These are phyloP conservation scores for Dioctria linearis DNA, from an alignment of 2,888 invertebrate genomes.

Conservation along the genomic window DNA sequence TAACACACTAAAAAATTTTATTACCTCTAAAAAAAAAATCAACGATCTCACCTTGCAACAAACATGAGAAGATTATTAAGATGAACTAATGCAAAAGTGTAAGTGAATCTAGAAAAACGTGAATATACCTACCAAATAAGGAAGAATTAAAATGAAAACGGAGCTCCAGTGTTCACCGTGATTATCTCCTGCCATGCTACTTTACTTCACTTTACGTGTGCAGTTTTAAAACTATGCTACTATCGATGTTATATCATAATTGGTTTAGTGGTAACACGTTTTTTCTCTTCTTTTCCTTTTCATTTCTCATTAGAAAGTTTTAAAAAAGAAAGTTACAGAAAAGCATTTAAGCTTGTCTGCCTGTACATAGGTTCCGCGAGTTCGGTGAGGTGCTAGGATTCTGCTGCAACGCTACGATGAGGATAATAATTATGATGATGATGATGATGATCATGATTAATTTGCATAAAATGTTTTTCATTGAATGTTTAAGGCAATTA, in stretches of 20 bases:
- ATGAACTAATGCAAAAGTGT: background rate
- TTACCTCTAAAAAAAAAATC: background rate
- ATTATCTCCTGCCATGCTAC: background rate
- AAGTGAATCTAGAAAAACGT: conserved; percentile 19
- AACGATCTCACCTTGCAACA: background rate
- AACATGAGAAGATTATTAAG: background rate
- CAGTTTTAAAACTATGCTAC: background rate
- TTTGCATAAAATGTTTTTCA: too few relatives aligned
- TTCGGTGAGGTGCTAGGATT: too few relatives aligned
- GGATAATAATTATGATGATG: background rate
- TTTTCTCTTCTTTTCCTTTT: background rate
- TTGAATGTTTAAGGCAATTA: too few relatives aligned
- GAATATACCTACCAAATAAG: conserved; percentile 1
- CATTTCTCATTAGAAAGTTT: conserved; percentile 11
- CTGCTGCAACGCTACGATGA: background rate
- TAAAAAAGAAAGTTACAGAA: conserved; percentile 19
- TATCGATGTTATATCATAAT: conserved; percentile 24
- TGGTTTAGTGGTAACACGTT: conserved; percentile 1
- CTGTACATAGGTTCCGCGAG: too few relatives aligned
- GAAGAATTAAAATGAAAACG: conserved; percentile 10
- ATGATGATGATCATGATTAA: background rate
- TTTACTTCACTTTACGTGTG: background rate
- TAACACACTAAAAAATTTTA: background rate
- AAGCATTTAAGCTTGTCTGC: background rate
- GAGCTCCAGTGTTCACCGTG: background rate